phyloP scores from a whole-genome alignment of 1,140 invertebrate species.

The Ceratoteleas bidentatus region DNA sequence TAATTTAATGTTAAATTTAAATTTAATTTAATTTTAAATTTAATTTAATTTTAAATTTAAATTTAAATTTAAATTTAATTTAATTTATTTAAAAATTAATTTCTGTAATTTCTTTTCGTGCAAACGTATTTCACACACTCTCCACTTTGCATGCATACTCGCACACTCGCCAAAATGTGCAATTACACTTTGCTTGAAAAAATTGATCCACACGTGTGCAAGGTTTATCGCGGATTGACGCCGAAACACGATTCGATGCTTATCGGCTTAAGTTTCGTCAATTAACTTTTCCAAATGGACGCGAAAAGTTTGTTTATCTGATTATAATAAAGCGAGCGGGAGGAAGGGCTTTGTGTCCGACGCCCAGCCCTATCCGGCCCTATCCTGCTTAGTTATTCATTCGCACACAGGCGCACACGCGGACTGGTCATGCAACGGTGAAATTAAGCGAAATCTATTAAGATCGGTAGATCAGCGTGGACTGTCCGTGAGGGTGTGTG shows the following conservation, averaged over 20 bases:
- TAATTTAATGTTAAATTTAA: too few relatives aligned
- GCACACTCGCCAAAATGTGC: too few relatives aligned
- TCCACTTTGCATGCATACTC: too few relatives aligned
- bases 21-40: too few relatives aligned
- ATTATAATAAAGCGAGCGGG: constrained; percentile 18
- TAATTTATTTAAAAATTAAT: too few relatives aligned
- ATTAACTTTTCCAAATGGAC: constrained; percentile 18
- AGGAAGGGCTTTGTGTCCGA: constrained; percentile 54
- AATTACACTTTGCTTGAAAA: not conserved
- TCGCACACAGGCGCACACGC: constrained; percentile 11
- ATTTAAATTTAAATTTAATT: too few relatives aligned
- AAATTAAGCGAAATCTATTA: constrained; percentile 75
- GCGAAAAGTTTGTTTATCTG: constrained; percentile 39
- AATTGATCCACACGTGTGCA: not conserved
- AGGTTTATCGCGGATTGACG: not conserved
- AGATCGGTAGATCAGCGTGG: constrained; percentile 61
- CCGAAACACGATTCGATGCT: constrained; percentile 6
- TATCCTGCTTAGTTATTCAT: constrained; percentile 50
- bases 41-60: too few relatives aligned
- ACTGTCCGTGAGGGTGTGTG: constrained; percentile 37
- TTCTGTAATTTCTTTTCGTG: too few relatives aligned
- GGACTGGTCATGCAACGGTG: constrained; percentile 69
- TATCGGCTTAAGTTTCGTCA: constrained; percentile 15
- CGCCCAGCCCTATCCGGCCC: constrained; percentile 57
- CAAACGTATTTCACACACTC: too few relatives aligned